A percentile compares a stretch with the other conserved stretches of the same genome.
These are phyloP conservation scores for Phalacrocorax aristotelis DNA, from an alignment of 2,113 vertebrate genomes.

Conservation along the genomic window DNA sequence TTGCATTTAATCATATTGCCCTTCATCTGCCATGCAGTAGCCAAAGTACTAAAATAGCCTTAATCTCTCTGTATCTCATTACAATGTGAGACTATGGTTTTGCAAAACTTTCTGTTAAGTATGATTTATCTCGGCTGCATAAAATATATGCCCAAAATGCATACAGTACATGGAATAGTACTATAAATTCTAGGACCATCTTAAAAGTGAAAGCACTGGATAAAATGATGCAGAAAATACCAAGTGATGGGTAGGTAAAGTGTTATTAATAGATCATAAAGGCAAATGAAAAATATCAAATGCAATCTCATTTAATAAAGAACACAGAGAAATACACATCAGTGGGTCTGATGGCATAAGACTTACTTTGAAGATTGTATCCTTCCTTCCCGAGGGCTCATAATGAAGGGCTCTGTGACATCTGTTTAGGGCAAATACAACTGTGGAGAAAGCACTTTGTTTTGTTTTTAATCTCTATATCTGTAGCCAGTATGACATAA, in stretches of 20 bases:
- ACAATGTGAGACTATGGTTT: constrained; percentile 16
- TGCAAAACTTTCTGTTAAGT: constrained; percentile 52
- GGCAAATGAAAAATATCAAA: constrained; percentile 38
- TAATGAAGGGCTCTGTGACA: not conserved
- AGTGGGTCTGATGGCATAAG: not conserved
- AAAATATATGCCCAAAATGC: constrained; percentile 26
- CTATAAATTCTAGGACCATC: constrained; percentile 41
- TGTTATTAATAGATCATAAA: constrained; percentile 43
- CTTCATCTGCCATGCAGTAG: constrained; percentile 60
- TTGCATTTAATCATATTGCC: constrained; percentile 56
- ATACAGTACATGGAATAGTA: not conserved
- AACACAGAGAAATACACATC: constrained; percentile 4
- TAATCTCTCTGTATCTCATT: constrained; percentile 54
- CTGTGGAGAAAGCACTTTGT: not conserved
- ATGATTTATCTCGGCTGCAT: constrained; percentile 23
- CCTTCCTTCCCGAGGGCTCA: not conserved
- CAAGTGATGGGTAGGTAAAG: not conserved
- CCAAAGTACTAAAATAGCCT: constrained; percentile 48
- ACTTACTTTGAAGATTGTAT: not conserved
- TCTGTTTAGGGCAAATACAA: not conserved
- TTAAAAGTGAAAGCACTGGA: not conserved
- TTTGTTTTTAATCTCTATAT: not conserved
- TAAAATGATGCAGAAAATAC: constrained; percentile 36
- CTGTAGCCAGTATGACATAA: not conserved
- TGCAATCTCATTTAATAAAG: constrained; percentile 22